phyloP scores from a whole-genome alignment of 2,113 vertebrate species.

The Gallinago paraguaiae region DNA sequence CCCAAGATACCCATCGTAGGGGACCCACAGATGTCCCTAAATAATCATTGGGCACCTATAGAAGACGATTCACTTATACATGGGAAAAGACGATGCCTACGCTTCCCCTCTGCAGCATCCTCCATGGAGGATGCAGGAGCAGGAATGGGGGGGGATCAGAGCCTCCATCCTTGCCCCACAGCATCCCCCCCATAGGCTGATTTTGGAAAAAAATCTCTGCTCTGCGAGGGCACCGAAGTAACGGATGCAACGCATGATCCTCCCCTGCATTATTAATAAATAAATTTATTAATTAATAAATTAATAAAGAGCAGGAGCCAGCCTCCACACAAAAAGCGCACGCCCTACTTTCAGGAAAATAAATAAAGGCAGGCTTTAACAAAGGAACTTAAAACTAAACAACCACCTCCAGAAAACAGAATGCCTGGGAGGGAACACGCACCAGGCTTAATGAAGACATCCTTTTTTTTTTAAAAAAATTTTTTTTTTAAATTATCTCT shows the following conservation, averaged over 20 bases:
- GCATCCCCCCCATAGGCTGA: not conserved
- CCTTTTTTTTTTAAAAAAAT: not conserved
- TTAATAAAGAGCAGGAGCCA: slow-evolving; percentile 13
- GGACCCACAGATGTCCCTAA: not conserved
- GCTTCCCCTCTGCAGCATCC: fast-evolving
- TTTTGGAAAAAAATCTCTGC: not conserved
- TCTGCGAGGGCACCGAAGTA: not conserved
- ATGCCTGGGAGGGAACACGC: slow-evolving; percentile 7
- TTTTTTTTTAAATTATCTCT: not conserved
- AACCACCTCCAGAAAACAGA: not conserved
- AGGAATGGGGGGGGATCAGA: fast-evolving
- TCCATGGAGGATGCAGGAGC: not conserved
- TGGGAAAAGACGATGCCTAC: not conserved
- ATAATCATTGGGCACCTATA: fast-evolving
- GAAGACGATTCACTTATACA: not conserved
- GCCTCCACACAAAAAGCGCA: not conserved
- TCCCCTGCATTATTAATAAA: slow-evolving; percentile 52
- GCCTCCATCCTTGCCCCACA: not conserved
- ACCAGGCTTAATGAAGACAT: not conserved
- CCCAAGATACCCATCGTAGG: not conserved
- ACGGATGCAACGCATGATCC: not conserved
- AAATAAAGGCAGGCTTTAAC: not conserved
- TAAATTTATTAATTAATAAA: too few relatives aligned
- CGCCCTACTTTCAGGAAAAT: slow-evolving; percentile 46
- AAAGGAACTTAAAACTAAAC: slow-evolving; percentile 9